Percentiles rank a stretch among this genome's conserved stretches.
These are phyloP conservation scores for Ametastegia equiseti DNA, from an alignment of 2,888 invertebrate genomes.

Conservation along the genomic window DNA sequence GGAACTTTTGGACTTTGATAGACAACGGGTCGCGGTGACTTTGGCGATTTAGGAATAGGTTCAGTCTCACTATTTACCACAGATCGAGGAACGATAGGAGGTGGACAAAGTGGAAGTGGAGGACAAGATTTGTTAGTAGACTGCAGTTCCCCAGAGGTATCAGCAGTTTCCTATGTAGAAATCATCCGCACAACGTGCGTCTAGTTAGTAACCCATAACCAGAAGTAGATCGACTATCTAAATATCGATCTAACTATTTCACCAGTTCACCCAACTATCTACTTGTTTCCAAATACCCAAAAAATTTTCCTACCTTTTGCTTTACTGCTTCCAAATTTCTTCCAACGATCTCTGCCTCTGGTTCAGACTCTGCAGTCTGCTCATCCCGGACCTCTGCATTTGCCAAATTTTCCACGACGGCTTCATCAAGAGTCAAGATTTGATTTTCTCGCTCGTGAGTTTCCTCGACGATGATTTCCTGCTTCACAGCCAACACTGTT, in stretches of 20 bases:
- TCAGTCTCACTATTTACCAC: slow-evolving; percentile 64
- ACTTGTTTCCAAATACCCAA: background rate
- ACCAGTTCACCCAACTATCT: background rate
- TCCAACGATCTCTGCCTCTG: slow-evolving; percentile 53
- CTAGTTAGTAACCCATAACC: slow-evolving; percentile 62
- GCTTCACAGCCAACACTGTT: slow-evolving; percentile 29
- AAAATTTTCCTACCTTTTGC: slow-evolving; percentile 66
- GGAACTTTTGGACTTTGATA: slow-evolving; percentile 71
- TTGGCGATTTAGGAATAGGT: slow-evolving; percentile 55
- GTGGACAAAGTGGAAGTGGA: slow-evolving; percentile 54
- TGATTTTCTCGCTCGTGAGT: slow-evolving; percentile 1
- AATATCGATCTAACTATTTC: background rate
- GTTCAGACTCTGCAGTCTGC: background rate
- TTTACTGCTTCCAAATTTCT: slow-evolving; percentile 64
- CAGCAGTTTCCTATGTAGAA: slow-evolving; percentile 73
- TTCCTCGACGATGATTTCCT: slow-evolving; percentile 48
- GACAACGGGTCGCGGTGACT: slow-evolving; percentile 63
- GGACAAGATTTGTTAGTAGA: slow-evolving; percentile 68
- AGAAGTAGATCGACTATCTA: slow-evolving; percentile 25
- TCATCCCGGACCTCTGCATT: background rate
- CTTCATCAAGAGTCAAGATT: slow-evolving; percentile 2
- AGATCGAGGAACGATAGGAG: slow-evolving; percentile 56
- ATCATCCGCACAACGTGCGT: slow-evolving; percentile 63
- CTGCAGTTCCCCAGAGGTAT: slow-evolving; percentile 68
- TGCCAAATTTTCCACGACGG: background rate